Evolutionary conservation across 2,113 vertebrate species (phyloP), one percentile per base, ranked within the genome.

Genomic region (Pycnonotus jocosus): DNA sequence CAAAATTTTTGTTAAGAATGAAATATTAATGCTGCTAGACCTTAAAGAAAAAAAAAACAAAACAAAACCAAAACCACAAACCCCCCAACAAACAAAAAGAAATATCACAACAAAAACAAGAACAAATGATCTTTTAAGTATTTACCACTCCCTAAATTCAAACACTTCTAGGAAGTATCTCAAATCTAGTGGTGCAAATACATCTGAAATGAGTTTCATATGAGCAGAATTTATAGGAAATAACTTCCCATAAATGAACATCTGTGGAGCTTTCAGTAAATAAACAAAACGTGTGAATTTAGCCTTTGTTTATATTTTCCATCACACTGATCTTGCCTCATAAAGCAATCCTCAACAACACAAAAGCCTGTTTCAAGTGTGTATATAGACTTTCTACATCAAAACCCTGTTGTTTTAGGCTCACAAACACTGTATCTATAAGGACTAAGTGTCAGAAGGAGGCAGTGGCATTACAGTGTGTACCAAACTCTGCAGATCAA

Each of bases 391-490:
- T 82, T 62, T n/a, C 35, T 37, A 35, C 28, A 54, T 19, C 6
- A 48, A 82, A 90, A 24, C 1, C 3, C 4, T 11, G 5, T 10
- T 21, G 18, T 4, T 53, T 85, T 51, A 78, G 8, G 23, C 15
- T 80, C 31, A 10, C 1, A 5, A 33, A 33, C 6, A 7, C 30
- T n/a, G 1, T 8, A 35, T 18, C 4, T 44, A 2, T 13, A 53
- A 48, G 5, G 22, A 66, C 9, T 25, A 28, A 53, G 3, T 7
- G 25, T 76, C 37, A 81, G 42, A 57, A 53, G 58, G 20, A 38
- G 11, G 22, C 7, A 22, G 4, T 8, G 33, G 4, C 0, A 0
- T n/a, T 44, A 40, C 0, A 0, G 7, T 8, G 19, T 40, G 27
- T 19, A 60, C 11, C 33, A 60, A 2, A 37, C 15, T 60, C 37